Conservation (phyloP, 2,888 invertebrate genomes). For the Epirrhoe tristata region DNA sequence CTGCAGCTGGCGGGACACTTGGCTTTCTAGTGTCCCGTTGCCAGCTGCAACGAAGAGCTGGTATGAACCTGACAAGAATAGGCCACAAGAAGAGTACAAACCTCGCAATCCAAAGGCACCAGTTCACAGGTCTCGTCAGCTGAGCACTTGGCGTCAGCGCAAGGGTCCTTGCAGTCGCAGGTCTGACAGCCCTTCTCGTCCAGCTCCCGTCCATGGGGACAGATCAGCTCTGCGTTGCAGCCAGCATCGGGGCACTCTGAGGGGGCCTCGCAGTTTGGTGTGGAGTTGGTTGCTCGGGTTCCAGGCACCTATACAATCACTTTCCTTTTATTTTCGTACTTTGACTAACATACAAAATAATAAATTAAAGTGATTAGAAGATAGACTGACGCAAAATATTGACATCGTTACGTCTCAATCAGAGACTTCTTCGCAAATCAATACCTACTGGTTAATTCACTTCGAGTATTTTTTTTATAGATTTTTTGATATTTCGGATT, state of each 20-base stretch:
- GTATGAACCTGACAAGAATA: too few species aligned
- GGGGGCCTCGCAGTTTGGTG: conserved; percentile 70
- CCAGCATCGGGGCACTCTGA: conserved; percentile 61
- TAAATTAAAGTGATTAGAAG: too few species aligned
- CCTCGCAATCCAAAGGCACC: conserved; percentile 77
- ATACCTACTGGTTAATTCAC: too few species aligned
- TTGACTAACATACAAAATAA: too few species aligned
- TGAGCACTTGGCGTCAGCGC: conserved; percentile 89
- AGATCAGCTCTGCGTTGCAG: conserved; percentile 64
- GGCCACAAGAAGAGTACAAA: conserved; percentile 37
- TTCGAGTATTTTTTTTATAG: too few species aligned
- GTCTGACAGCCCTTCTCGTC: conserved; percentile 88
- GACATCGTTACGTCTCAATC: too few species aligned
- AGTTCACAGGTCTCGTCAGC: conserved; percentile 85
- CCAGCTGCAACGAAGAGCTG: not conserved
- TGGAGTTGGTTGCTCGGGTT: conserved; percentile 87
- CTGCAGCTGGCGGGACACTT: conserved; percentile 58
- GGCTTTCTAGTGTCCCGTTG: too few species aligned
- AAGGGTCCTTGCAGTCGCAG: conserved; percentile 91
- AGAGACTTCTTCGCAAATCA: too few species aligned
- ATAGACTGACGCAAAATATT: too few species aligned
- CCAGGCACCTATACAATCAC: conserved; percentile 77
- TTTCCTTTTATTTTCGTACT: too few species aligned
- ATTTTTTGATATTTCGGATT: too few species aligned
- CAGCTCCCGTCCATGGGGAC: conserved; percentile 68